Base-by-base conservation (phyloP, 2,797 vertebrate species). In the Ctenosaura bakeri region DNA sequence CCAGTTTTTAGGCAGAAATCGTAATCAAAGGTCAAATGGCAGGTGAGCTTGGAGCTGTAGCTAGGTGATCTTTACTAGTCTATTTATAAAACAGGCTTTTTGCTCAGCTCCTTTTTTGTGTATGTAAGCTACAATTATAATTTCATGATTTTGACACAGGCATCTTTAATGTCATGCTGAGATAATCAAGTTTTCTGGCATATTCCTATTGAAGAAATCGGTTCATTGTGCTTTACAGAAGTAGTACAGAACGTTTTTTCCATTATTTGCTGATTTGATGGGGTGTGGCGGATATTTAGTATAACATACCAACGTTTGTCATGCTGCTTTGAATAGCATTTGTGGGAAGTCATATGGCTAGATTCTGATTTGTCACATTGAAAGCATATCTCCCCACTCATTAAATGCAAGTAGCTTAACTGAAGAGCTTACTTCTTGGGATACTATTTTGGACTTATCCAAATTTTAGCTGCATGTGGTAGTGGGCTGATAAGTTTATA, bases 111-210 rank as follows among this genome's bases (percentile, higher is more conserved):
- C 26, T 20, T 56, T 86, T 90, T 86, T 52, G 29, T 85, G 85
- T 73, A 76, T 69, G 29, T 64, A 90, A 52, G 22, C 18, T 87
- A 62, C 79, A 90, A 87, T 90, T 90, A 83, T 87, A 90, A 90
- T 90, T 87, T 87, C 89, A 90, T 90, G 89, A 86, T 90, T 90
- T 81, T 90, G 89, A 90, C 69, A 82, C 56, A 1, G 32, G 78
- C 84, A 82, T 83, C 78, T 22, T 90, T 86, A 76, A 22, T 32
- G 38, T 87, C 85, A 90, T 38, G 84, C 89, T 90, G 89, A 82
- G 89, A 90, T 86, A 87, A 87, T 90, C 78, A 87, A 90, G 46
- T 90, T 90, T 82, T 90, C 78, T 86, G 56, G 52, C 64, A 42
- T 69, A 32, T 90, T 87, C 85, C 89, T 82, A 86, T 82, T 87